Evolutionary conservation across 2,888 invertebrate species (phyloP), one percentile per base, ranked within the genome.

Genomic region (Biston stratarius): DNA sequence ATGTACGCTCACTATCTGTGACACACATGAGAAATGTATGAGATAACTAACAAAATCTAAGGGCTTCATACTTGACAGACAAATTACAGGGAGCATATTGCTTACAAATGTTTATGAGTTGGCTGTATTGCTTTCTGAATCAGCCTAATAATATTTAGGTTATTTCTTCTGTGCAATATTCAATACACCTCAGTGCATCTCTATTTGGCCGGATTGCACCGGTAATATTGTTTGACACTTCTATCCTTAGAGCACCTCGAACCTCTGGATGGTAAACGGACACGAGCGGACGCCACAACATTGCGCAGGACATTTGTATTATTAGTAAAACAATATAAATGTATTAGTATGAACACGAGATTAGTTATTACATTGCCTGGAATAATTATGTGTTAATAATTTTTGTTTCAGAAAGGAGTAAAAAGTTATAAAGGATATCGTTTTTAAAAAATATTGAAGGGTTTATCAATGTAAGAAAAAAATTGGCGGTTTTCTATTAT

Each of bases 261-360:
- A 76, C 77, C 79, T 77, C 79, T 74, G 72, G 57, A 71, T 70
- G 67, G 77, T 72, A 85, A 83, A 68, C 60, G 79, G 80, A 91
- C 90, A 91, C 89, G 85, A 88, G 87, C 92, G 90, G 88, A 94
- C 93, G 91, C 89, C 93, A 94, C 93, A 92, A 92, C 89, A 92
- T 83, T 88, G 88, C 85, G 83, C 76, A 82, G 70, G 78, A 74
- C 74, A 73, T 83, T 78, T 75, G 70, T 80, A 15, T 72, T 51
- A 63, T 80, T 79, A 80, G 69, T 77, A 66, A 59, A 72, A 69
- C 5, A 42, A 9, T 38, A 38, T 38, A 44, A 12, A 1, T 36
- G 14, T n/a, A 67, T 75, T 64, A 67, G 48, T 63, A 55, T 33
- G 36, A 58, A 58, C 12, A 63, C 36, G n/a, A 59, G 40, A 12